phyloP scores from a whole-genome alignment of 2,113 vertebrate genomes.

The Actenoides lindsayi region DNA sequence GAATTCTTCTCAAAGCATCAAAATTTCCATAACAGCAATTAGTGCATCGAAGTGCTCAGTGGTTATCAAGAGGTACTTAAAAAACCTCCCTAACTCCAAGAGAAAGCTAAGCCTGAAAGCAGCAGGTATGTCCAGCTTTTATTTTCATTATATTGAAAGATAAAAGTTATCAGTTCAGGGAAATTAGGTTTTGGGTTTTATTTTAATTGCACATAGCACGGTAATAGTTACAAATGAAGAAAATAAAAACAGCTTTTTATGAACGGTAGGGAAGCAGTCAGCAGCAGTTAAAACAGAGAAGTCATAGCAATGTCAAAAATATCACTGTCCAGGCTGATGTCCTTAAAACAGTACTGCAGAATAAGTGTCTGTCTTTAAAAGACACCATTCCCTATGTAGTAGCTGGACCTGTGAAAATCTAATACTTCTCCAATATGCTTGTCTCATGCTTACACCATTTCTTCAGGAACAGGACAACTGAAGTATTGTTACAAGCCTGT shows the following conservation, averaged over 20 bases:
- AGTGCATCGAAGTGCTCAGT: neutral
- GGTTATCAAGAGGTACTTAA: neutral
- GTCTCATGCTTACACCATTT: rapidly evolving
- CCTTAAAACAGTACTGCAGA: neutral
- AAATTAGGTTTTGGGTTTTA: neutral
- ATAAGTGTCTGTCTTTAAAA: neutral
- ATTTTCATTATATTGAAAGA: neutral
- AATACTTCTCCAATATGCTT: neutral
- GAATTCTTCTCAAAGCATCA: neutral
- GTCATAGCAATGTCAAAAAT: neutral
- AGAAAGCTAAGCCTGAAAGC: neutral
- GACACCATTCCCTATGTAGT: neutral
- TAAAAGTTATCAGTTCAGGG: neutral
- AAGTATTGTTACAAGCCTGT: neutral
- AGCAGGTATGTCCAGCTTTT: neutral
- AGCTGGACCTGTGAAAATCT: neutral
- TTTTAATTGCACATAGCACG: neutral
- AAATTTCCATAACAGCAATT: neutral
- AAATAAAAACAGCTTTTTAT: neutral
- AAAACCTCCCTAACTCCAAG: neutral
- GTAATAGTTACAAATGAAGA: neutral
- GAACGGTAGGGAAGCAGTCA: neutral
- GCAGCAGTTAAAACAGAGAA: neutral
- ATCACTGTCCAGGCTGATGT: neutral
- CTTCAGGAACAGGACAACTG: neutral